Conservation (phyloP, 2,888 invertebrate species). For the Volucella inanis region DNA sequence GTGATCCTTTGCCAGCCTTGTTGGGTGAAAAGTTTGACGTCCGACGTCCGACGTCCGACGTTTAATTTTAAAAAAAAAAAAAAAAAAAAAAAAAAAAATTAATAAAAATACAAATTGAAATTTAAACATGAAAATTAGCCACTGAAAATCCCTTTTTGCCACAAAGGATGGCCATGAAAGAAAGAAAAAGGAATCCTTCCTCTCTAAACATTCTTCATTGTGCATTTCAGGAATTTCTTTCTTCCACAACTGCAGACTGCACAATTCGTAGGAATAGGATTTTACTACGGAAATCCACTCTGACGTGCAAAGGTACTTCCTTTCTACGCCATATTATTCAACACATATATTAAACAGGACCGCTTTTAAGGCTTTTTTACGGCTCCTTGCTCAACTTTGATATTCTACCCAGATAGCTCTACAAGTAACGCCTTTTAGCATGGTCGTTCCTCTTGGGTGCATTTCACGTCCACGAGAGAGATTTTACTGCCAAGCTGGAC, state of each 20-base stretch:
- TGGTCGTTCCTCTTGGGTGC: slow-evolving; percentile 8
- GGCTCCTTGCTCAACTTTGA: slow-evolving; percentile 9
- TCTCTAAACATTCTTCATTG: background rate
- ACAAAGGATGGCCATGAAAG: background rate
- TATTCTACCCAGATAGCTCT: slow-evolving; percentile 8
- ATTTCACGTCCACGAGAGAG: slow-evolving; percentile 35
- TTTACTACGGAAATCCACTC: background rate
- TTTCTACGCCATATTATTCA: background rate
- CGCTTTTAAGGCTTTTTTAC: background rate
- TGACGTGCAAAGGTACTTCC: slow-evolving; percentile 6
- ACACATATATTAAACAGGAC: background rate
- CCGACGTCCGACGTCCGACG: too few species aligned
- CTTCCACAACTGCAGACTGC: background rate
- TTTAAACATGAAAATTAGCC: background rate
- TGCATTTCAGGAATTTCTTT: background rate
- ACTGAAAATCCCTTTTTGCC: too few species aligned
- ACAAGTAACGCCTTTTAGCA: slow-evolving; percentile 6
- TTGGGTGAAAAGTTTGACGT: too few species aligned
- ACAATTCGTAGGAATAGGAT: background rate
- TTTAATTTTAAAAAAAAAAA: too few species aligned
- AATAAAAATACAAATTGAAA: slow-evolving; percentile 1
- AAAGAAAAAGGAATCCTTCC: background rate
- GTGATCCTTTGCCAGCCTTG: background rate
- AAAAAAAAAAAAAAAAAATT: too few species aligned
- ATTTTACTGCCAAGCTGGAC: slow-evolving; percentile 47